Base-by-base conservation (phyloP, 2,888 invertebrate genomes). In the Nycteola revayana region DNA sequence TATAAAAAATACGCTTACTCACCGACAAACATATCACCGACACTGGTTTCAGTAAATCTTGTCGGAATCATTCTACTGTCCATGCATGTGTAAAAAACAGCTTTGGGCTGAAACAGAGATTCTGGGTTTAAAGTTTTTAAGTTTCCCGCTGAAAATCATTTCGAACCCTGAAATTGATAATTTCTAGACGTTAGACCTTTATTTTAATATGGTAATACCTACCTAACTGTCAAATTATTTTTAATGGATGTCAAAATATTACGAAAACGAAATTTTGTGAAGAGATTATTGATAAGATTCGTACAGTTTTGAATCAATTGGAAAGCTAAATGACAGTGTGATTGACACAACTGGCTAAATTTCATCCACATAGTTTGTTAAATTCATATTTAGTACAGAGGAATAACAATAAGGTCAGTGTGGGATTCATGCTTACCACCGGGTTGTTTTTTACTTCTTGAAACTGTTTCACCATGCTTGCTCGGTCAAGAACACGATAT, bases 11-110 rank as follows among this genome's bases (percentile, higher is more conserved):
- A 18, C 22, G 9, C 29, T 23, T 56, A 79, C 90, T 67, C 87
- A 96, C 96, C 95, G 60, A 98, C 95, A 90, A 98, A 98, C 97
- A 98, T 98, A 78, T 99, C 98, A 26, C 99, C 99, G 48, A 98
- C 96, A 80, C 96, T 94, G 34, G 96, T 96, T 90, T 97, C 95
- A 35, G 97, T 97, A 79, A 98, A 97, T 75, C 97, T 91, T 39
- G 98, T 97, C 10, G 98, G 98, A 61, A 98, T 94, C 95, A 99
- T 96, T 84, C 99, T 91, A 78, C 97, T 97, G 91, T 99, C 98
- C 94, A 99, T 98, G 81, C 98, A 99, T 25, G 98, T 97, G 84
- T 98, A 98, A 89, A 98, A 96, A 44, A 98, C 94, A 48, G 98
- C 97, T 90, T 96, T 96, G 9, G 98, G 98, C 96, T 98, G 74